Evolutionary conservation across 1,140 invertebrate species (phyloP), one percentile per base, ranked within the genome.

Genomic region (Augochlora pura): DNA sequence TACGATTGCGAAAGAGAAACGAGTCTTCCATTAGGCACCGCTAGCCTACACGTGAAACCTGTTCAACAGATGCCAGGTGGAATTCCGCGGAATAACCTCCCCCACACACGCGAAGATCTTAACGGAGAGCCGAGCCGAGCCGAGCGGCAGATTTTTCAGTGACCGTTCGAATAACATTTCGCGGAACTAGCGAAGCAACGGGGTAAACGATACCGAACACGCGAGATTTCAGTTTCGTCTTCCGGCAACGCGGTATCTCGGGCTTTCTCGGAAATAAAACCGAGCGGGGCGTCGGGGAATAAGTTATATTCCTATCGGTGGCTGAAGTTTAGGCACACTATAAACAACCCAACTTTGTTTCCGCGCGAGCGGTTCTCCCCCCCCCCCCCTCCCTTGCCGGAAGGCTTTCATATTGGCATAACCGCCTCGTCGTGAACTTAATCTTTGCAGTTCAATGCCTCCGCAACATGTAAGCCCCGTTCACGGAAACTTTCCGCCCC

Each of bases 371-470:
- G n/a, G n/a, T n/a, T n/a, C n/a, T n/a, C n/a, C n/a, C n/a, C n/a
- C n/a, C n/a, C n/a, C n/a, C n/a, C n/a, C n/a, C n/a, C n/a, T n/a
- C n/a, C n/a, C n/a, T n/a, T n/a, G n/a, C 57, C 66, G 57, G 62
- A 83, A 71, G 72, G 57, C 72, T 84, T 83, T 73, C 69, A 84
- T 84, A 85, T 84, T 77, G 73, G 78, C 78, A 77, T 81, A 84
- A 85, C 72, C 54, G 68, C 65, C 25, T 54, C 21, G n/a, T 16
- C 42, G 63, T 42, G 57, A 73, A 81, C 52, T 85, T 70, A 73
- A 84, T 71, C 73, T 84, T 80, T 64, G 70, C 52, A 52, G 64
- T 74, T 74, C 77, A 32, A 74, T 79, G 73, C 73, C 59, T 62
- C 46, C 46, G 14, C 54, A 68, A 38, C 80, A 77, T 21, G 57